These are phyloP conservation scores for Euwallacea fornicatus DNA, from an alignment of 1,140 invertebrate species.

Conservation along the genomic window DNA sequence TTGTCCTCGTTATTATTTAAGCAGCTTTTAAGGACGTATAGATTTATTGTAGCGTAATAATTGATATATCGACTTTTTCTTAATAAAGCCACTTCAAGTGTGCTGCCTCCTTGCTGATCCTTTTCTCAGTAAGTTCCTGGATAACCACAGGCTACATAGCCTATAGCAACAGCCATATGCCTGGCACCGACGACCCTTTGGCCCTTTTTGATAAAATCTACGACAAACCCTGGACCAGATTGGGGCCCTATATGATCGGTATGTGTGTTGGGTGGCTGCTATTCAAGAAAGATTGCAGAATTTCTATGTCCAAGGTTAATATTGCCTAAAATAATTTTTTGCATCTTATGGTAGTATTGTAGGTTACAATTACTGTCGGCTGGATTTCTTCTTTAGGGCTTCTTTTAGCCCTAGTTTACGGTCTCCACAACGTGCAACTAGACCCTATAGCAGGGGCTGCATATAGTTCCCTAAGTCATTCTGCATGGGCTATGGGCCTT, in stretches of 20 bases:
- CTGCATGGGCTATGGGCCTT: constrained; percentile 78
- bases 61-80: background rate
- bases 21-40: no score
- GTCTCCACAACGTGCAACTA: constrained; percentile 72
- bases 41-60: constrained; percentile 1
- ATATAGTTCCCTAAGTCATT: constrained; percentile 82
- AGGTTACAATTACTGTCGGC: constrained; percentile 67
- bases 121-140: constrained; percentile 75
- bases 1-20: no score
- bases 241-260: constrained; percentile 80
- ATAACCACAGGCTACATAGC: constrained; percentile 78
- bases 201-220: constrained; percentile 86
- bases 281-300: constrained; percentile 79
- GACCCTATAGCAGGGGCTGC: constrained; percentile 69
- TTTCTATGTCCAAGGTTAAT: constrained; percentile 70
- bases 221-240: constrained; percentile 82
- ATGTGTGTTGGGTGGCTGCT: constrained; percentile 82
- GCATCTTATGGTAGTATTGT: constrained; percentile 36
- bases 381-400: constrained; percentile 67
- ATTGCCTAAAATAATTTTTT: background rate
- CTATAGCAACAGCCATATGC: constrained; percentile 75
- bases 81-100: constrained; percentile 69
- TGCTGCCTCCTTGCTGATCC: constrained; percentile 63
- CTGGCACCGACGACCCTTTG: constrained; percentile 76
- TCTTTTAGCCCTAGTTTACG: constrained; percentile 73